Evolutionary conservation across 2,797 vertebrate genomes (phyloP), one percentile per base, ranked within the genome.

Genomic region (Syngnathus acus): DNA sequence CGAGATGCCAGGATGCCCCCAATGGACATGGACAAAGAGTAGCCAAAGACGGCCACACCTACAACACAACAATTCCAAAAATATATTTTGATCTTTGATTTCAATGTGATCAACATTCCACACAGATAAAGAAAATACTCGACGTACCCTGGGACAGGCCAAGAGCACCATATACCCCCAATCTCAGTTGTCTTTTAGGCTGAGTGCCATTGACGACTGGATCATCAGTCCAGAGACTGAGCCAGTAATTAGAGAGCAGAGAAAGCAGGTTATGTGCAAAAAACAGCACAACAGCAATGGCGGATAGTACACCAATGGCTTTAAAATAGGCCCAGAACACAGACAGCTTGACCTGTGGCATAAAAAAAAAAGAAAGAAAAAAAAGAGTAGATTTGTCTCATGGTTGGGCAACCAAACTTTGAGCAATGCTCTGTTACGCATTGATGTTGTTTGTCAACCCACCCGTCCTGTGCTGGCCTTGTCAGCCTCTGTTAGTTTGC

Each of bases 241-340:
- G 92, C 96, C 96, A 99, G 76, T 95, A 98, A 89, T 98, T 97
- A 65, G 96, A 97, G 65, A 89, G 81, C 64, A 99, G 73, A 0
- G 96, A 88, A 0, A 94, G 79, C 3, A 92, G 14, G 14, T 98
- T 92, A 78, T 96, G 93, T 59, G 87, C 82, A 3, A 97, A 11
- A 68, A 97, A 98, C 14, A 98, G 90, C 78, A 96, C 74, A 73
- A 95, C 69, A 72, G 94, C 95, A 73, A 94, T 72, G 66, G 87
- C 88, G 75, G 94, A 94, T 62, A 97, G 83, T 19, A 94, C 75
- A 0, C 96, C 96, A 0, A 96, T 95, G 48, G 97, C 94, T 71
- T 91, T 96, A 89, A 97, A 86, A 74, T 99, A 99, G n/a, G 93
- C 86, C 93, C 93, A 95, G 86, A 98, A 99, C 68, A 99, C 93